phyloP scores from a whole-genome alignment of 2,797 vertebrate species.

The Sebastes miniatus region DNA sequence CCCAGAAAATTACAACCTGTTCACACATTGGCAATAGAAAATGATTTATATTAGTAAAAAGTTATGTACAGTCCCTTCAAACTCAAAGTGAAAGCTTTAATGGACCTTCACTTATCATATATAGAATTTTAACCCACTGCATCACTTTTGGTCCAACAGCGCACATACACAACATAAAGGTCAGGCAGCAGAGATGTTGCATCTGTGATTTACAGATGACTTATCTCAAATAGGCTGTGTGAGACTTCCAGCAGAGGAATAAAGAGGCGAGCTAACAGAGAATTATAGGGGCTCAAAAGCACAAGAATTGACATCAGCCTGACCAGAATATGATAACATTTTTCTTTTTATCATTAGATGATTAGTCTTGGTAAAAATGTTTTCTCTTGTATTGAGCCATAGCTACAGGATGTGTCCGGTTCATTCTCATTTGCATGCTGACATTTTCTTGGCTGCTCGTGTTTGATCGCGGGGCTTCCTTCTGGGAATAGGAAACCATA shows the following conservation, averaged over 20 bases:
- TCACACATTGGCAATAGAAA: too few species aligned
- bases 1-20: too few species aligned
- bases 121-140: neutral
- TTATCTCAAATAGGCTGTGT: too few species aligned
- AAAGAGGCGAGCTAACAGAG: neutral
- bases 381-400: neutral
- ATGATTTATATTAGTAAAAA: too few species aligned
- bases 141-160: too few species aligned
- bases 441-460: constrained; percentile 21
- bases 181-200: neutral
- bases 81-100: neutral
- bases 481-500: neutral
- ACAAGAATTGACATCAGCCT: neutral
- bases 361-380: neutral
- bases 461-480: neutral
- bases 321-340: neutral
- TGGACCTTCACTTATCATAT: neutral
- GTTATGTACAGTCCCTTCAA: too few species aligned
- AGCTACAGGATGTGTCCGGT: neutral
- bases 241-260: too few species aligned
- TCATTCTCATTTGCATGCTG: neutral
- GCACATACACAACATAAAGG: neutral
- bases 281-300: neutral
- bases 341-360: neutral
- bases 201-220: neutral